Base-by-base conservation (phyloP, 2,797 vertebrate genomes). In the Myotis daubentonii region DNA sequence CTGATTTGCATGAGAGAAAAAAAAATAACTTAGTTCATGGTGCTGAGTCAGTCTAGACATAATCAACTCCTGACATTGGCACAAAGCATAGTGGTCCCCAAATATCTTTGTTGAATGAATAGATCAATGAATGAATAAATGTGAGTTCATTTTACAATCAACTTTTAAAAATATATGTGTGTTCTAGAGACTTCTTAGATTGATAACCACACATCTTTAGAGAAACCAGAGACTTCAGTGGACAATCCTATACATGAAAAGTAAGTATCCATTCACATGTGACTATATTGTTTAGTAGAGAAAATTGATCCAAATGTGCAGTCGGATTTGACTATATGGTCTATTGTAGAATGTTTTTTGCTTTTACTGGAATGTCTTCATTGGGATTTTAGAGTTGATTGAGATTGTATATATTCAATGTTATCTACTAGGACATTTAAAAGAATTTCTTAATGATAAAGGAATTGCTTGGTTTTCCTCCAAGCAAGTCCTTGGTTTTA, bases 151-250 rank as follows among this genome's bases (percentile, higher is more conserved):
- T 38, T 36, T 83, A 72, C 30, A 62, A 53, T 94, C 36, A 5
- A 38, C 78, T 30, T 93, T 20, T 80, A 38, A 76, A 16, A 65
- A 96, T 53, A 25, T 3, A 62, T 7, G 83, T 76, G 53, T 92
- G 9, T 49, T 96, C 70, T 96, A 16, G 62, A 95, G 66, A 96
- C 87, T 88, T 75, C 94, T 97, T 91, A 53, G 89, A 86, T 82
- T 85, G 89, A 94, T 89, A 97, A 87, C 94, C 95, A 96, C 86
- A 95, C 70, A 87, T 97, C 60, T 81, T 94, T 85, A 0, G 70
- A 89, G 47, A 94, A 96, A 97, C 82, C 44, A 76, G 88, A 91
- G 60, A 92, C 49, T 89, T 91, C 28, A 28, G 2, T 85, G 53
- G 0, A 11, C 90, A 97, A 72, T 93, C 89, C 94, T 97, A 75